Evolutionary conservation across 2,113 vertebrate species (phyloP).

Genomic region (Cryptotis parvus): DNA sequence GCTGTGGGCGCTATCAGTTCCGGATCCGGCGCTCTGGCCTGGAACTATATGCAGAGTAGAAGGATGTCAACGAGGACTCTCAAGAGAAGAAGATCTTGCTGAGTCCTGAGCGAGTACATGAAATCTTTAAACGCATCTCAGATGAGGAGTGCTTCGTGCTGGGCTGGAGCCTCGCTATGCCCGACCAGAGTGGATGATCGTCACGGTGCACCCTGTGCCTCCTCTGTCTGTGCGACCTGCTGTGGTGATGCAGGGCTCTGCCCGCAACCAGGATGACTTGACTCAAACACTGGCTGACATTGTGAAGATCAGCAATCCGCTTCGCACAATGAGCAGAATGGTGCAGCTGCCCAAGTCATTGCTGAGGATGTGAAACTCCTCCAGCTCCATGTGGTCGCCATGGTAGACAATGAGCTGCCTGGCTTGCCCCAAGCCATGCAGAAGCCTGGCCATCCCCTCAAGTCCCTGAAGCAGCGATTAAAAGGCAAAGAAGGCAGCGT

Average conservation of each 20-base stretch:
- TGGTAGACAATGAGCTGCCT: slow-evolving; percentile 97
- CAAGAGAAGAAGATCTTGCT: slow-evolving; percentile 98
- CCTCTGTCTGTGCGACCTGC: too few relatives aligned
- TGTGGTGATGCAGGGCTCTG: slow-evolving; percentile 97
- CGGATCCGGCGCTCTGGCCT: slow-evolving; percentile 93
- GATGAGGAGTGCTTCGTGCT: too few relatives aligned
- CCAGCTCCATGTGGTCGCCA: slow-evolving; percentile 97
- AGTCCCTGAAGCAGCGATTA: slow-evolving; percentile 95
- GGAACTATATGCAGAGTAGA: slow-evolving; percentile 97
- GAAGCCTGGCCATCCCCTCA: slow-evolving; percentile 96
- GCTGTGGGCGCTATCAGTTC: too few relatives aligned
- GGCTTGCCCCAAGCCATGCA: slow-evolving; percentile 97
- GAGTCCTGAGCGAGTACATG: slow-evolving; percentile 95
- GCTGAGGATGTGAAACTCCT: too few relatives aligned
- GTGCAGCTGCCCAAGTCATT: slow-evolving; percentile 97
- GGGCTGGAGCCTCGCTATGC: too few relatives aligned
- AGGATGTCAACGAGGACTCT: slow-evolving; percentile 97
- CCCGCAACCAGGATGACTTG: slow-evolving; percentile 96
- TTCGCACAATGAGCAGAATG: slow-evolving; percentile 96
- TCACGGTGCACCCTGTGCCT: too few relatives aligned
- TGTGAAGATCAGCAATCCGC: slow-evolving; percentile 98
- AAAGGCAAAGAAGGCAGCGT: slow-evolving; percentile 97
- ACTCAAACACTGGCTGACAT: slow-evolving; percentile 97
- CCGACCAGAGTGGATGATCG: too few relatives aligned
- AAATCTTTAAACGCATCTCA: too few relatives aligned